Percentiles rank a stretch among this genome's conserved stretches.
These are phyloP conservation scores for Alectoris magna DNA, from an alignment of 2,797 vertebrate genomes.

Conservation along the genomic window DNA sequence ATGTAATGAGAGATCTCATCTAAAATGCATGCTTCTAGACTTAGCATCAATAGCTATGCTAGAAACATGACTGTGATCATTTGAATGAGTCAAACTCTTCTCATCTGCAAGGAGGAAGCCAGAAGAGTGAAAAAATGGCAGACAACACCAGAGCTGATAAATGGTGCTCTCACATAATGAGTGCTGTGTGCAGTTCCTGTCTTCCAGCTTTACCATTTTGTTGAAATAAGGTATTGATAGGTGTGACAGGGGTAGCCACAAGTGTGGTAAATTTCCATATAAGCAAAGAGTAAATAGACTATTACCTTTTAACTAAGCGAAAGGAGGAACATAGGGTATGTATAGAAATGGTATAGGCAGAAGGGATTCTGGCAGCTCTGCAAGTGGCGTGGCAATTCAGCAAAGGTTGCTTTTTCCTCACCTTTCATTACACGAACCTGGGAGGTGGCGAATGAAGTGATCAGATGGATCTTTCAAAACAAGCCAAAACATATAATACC, in stretches of 20 bases:
- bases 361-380: neutral
- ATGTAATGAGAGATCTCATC: neutral
- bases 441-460: neutral
- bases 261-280: neutral
- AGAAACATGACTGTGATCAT: neutral
- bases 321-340: neutral
- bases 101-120: neutral
- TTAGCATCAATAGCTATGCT: neutral
- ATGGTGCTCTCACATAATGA: neutral
- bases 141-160: neutral
- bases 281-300: neutral
- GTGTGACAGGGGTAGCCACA: neutral
- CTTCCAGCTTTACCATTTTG: neutral
- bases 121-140: neutral
- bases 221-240: neutral
- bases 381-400: neutral
- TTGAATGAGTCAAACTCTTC: slow-evolving; percentile 2
- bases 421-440: neutral
- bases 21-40: neutral
- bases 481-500: neutral
- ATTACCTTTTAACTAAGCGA: neutral
- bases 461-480: neutral
- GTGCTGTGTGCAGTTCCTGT: neutral
- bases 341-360: too few species aligned
- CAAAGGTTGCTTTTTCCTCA: neutral